Evolutionary conservation across 2,113 vertebrate species (phyloP), one percentile per base, ranked within the genome.

Genomic region (Gasterosteus nipponicus): DNA sequence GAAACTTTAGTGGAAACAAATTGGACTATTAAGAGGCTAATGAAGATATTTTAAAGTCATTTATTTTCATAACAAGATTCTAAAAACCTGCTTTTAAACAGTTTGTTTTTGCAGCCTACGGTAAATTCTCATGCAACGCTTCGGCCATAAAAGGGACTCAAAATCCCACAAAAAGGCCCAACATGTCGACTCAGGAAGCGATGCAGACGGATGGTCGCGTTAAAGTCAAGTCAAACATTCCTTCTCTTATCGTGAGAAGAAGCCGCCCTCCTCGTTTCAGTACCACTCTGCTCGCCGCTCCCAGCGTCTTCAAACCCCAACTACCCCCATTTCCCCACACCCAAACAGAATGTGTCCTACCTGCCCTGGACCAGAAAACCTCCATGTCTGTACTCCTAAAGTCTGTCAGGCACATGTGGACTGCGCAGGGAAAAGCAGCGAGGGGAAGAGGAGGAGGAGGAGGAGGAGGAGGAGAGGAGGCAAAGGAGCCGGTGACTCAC

Each of bases 321-420:
- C 4, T n/a, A 10, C 19, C 29, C 19, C 8, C 26, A 10, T n/a
- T 41, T 26, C 16, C 11, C 38, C n/a, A 1, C 2, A 6, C 7
- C 33, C 35, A 38, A 10, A 51, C 3, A 53, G n/a, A 5, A 15
- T 0, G 42, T 33, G 18, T 74, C 89, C 86, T 93, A 94, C 92
- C 93, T 86, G 67, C 4, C 68, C 87, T 86, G 81, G 69, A 51
- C 91, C 91, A 92, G 72, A 91, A 90, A 70, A 91, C 72, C 10
- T 90, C 91, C 92, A 93, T 93, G 83, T 83, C 65, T 22, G 41
- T 73, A 11, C 5, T 69, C 71, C 71, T 63, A 1, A 69, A 73
- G 38, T 63, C 26, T 64, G 6, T 16, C 69, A 35, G 49, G 53
- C 66, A 72, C 72, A 70, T 80, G 82, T 47, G 42, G 70, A 57